Evolutionary conservation across 2,888 invertebrate species (phyloP), one percentile per base, ranked within the genome.

Genomic region (Hemaris fuciformis): DNA sequence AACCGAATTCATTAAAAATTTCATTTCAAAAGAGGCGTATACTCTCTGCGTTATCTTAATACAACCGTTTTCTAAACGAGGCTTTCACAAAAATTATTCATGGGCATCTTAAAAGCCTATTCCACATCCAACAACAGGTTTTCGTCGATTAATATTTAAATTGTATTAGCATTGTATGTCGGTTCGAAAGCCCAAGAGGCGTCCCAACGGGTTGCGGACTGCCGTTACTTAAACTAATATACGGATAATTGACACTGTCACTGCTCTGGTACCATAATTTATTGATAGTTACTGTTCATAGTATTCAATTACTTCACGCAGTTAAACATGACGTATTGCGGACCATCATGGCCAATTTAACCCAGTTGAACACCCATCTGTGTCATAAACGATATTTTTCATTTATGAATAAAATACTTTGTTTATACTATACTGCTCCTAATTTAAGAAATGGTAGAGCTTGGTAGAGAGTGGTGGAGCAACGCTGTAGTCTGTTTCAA

Each of bases 91-190:
- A 46, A 27, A 53, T 5, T 18, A 60, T 18, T 53, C 38, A 53
- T 38, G 48, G 25, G 41, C 25, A 60, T 41, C 25, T 48, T 60
- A 27, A 59, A 61, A 48, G 53, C 38, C 45, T 63, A 61, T 60
- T 64, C 59, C 59, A 64, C 63, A 65, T 66, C 57, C 38, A 60
- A 64, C 53, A 76, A 74, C 74, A 58, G 65, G 74, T 74, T 75
- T 61, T 42, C 41, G 45, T 64, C 59, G 31, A 66, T 68, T 67
- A 64, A 60, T 67, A 71, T 71, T 72, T 64, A 66, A 70, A 68
- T 72, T 43, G 38, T 59, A 63, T 63, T 67, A 66, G 62, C 61
- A 63, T 62, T 56, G 48, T 53, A 56, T 56, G 59, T 60, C 41
- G 59, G 38, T 8, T 45, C 20, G 60, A 41, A 41, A 18, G 53